Base-by-base conservation (phyloP, 1,140 invertebrate species). In the Trachelipus rathkii region DNA sequence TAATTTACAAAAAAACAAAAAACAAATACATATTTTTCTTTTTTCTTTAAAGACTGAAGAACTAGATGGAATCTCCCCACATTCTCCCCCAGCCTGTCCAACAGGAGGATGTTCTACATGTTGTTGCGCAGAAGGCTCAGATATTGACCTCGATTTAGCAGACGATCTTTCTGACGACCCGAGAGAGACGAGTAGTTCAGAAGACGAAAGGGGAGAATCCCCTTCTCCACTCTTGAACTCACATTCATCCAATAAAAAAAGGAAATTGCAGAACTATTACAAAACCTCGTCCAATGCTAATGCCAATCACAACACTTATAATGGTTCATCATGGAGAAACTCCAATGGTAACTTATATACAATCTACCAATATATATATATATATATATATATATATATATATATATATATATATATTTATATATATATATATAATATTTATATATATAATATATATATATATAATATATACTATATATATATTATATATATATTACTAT, bases 401-500 rank as follows among this genome's bases (percentile, higher is more conserved):
- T 50, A 10, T 50, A 33, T 60, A 10, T 23, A 73, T 50, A 2
- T 73, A 66, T 50, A 9, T 66, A 53, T 60, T n/a, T 21, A 13
- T 53, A 44, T 68, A 68, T 19, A 44, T 66, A 23, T 43, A 45
- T 33, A 45, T 19, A 19, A 15, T 53, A 5, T 73, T 8, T 60
- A 73, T 73, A 73, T 73, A 73, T 73, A 73, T 73, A 73, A 73
- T 73, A 73, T 73, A 73, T 73, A 72, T 73, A 73, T 73, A 73
- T 73, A 73, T 73, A 73, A 73, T 73, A 74, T 74, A 74, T 74
- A 69, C 71, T 67, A 67, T 23, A 66, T 74, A 67, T 33, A 43
- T 68, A 75, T 43, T 69, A n/a, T 75, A 69, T 8, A 70, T 68
- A 69, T 33, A 45, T n/a, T n/a, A n/a, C n/a, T 53, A 46, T 73